Evolutionary conservation across 2,113 vertebrate species (phyloP), one percentile per base, ranked within the genome.

Genomic region (Chloroceryle aenea): DNA sequence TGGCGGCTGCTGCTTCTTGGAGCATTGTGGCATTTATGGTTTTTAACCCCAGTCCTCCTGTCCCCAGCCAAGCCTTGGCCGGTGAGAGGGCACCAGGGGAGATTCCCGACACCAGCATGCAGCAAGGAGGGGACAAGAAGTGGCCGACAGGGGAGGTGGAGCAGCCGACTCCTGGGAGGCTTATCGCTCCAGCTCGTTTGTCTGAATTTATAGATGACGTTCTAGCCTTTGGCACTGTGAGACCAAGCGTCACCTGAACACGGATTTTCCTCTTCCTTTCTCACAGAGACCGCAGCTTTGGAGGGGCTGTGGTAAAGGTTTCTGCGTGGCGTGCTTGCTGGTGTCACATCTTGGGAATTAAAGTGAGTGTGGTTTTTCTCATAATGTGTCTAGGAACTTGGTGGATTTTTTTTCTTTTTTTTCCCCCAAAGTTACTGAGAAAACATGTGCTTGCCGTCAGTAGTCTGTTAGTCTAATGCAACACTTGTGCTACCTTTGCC

Each of bases 11-110:
- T 71, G 64, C 53, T 79, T 53, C 85, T 93, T 72, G 29, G 55
- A 89, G 89, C 73, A 12, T 89, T 96, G 85, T 97, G 97, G 98
- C 95, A 97, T 98, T 98, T 96, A 89, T 97, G 94, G 97, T 98
- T 98, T 98, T 98, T 98, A 97, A 97, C 96, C 93, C 95, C 59
- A 34, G 27, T 89, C 94, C 62, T 25, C 76, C 76, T 34, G 0
- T 76, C 58, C 40, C 36, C 30, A 20, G 14, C 21, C 30, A 19
- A 69, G 76, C 63, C 50, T 69, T 2, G 2, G 58, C 32, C 3
- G 4, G 12, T 40, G 30, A 56, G 64, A 12, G 27, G 23, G 34
- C 22, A 81, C 48, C 2, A 1, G n/a, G 82, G 43, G n/a, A 80
- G 34, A 29, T 0, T 3, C 30, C 27, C 1, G 1, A 23, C 2